phyloP scores from a whole-genome alignment of 2,113 vertebrate genomes.

The Gallinago jamesoni region DNA sequence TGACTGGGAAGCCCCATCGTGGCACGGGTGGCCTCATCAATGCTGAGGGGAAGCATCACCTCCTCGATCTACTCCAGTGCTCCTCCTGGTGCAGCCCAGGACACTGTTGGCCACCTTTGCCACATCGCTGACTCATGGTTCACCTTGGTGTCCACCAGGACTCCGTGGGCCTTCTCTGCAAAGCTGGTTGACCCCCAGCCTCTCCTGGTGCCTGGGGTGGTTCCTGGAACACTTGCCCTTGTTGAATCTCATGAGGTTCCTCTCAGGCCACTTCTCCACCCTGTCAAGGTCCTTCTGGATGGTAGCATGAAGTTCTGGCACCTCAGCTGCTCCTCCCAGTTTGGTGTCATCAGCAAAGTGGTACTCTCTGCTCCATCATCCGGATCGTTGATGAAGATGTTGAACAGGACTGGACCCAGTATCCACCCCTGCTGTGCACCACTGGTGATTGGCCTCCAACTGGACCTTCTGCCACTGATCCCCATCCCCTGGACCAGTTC shows the following conservation, averaged over 20 bases:
- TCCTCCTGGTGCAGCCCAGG: background rate
- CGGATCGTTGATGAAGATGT: background rate
- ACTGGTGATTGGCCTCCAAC: background rate
- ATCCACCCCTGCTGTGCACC: background rate
- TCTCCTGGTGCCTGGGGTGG: background rate
- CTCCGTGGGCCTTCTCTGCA: background rate
- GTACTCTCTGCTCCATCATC: background rate
- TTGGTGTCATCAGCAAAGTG: background rate
- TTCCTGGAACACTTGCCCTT: background rate
- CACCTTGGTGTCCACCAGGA: background rate
- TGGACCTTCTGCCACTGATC: background rate
- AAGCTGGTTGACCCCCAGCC: background rate
- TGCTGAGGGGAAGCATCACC: background rate
- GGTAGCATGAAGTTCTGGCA: rapidly evolving
- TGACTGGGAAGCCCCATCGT: background rate
- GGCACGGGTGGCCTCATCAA: background rate
- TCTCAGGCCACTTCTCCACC: background rate
- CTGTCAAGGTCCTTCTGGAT: background rate
- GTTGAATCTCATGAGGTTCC: background rate
- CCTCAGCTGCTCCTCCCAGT: background rate
- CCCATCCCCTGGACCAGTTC: background rate
- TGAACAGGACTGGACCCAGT: background rate
- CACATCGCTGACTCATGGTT: background rate
- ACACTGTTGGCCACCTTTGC: background rate
- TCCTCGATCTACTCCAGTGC: background rate